phyloP scores from a whole-genome alignment of 2,113 vertebrate species.

The Corythornis cristatus region DNA sequence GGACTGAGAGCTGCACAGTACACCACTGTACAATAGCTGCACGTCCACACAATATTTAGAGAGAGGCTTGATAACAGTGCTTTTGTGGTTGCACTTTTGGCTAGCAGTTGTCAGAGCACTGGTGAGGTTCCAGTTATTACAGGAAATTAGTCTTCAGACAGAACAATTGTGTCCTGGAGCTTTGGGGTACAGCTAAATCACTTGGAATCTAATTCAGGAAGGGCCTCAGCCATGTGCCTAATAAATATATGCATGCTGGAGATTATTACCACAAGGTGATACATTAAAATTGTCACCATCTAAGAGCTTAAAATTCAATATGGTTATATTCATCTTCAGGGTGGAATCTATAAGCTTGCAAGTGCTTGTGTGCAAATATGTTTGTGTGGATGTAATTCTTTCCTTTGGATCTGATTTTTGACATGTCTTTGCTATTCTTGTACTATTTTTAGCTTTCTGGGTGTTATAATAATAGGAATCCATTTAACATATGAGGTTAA shows the following conservation, averaged over 20 bases:
- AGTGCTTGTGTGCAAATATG: background rate
- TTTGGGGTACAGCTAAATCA: background rate
- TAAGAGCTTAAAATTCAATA: background rate
- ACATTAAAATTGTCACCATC: background rate
- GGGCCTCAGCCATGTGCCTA: background rate
- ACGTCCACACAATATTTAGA: background rate
- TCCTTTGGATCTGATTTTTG: background rate
- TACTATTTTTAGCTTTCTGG: slow-evolving; percentile 30
- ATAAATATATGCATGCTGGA: background rate
- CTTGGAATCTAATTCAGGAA: background rate
- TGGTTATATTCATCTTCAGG: background rate
- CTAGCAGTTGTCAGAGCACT: background rate
- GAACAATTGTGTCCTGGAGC: background rate
- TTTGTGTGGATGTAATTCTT: background rate
- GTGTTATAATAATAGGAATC: background rate
- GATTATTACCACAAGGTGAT: background rate
- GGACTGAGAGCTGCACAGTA: background rate
- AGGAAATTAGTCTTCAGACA: background rate
- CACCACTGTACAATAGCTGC: background rate
- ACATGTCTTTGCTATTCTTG: background rate
- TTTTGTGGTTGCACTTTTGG: background rate
- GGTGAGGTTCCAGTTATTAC: background rate
- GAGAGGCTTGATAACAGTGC: background rate
- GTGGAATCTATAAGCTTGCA: background rate
- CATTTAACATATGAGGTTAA: slow-evolving; percentile 6